Base-by-base conservation (phyloP, 1,140 invertebrate species). In the Nymphalis io region DNA sequence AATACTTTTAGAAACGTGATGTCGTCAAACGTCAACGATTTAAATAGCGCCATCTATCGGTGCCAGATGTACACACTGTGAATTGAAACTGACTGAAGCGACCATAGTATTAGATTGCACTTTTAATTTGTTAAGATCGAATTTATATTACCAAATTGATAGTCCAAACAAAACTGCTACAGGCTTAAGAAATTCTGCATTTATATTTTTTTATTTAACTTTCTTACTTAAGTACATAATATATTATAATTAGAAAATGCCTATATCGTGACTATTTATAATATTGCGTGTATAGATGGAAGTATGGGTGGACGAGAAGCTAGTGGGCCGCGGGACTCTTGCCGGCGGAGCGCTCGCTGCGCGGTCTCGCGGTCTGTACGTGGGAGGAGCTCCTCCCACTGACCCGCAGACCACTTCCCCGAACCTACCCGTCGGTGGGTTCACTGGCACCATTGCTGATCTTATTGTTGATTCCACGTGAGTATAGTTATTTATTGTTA, bases 241-340 rank as follows among this genome's bases (percentile, higher is more conserved):
- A 27, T 27, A 5, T 27, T 27, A 27, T 27, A 27, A 27, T 27
- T 27, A 3, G 2, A 3, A 27, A 18, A 57, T 46, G n/a, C 60
- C 53, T n/a, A n/a, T 21, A 58, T 62, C 59, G 40, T 46, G 46
- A 18, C 3, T 5, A 48, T 44, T 44, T 46, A 46, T 18, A n/a
- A 27, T 76, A 21, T 16, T 39, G 38, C 42, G 18, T 51, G 60
- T 85, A 8, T 74, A 92, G 81, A 77, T 96, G 62, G 94, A 95
- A 70, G 79, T 96, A 23, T 93, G 94, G 84, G 92, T 96, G 11
- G 95, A 96, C 84, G 96, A 96, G 77, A 89, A 92, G 51, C 80
- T 90, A 44, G 84, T 94, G 57, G 93, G 91, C n/a, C 82, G 81
- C 0, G 93, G 92, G 1, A 84, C 84, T 4, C 79, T 96, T 1